These are phyloP conservation scores for Leptopilina clavipes DNA, from an alignment of 1,140 invertebrate genomes.

Conservation along the genomic window DNA sequence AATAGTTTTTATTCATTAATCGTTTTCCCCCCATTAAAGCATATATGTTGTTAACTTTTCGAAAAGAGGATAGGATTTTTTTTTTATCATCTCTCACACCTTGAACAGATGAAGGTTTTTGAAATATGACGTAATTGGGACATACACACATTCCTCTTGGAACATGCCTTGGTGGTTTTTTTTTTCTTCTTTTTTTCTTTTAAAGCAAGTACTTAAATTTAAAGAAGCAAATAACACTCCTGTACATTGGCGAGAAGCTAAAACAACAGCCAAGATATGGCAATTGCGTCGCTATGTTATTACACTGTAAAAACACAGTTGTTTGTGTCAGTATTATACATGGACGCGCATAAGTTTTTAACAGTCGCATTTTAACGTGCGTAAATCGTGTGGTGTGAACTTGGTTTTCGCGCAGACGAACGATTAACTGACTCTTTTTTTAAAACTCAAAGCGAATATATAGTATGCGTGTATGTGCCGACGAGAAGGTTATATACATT, in stretches of 20 bases:
- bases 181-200: background rate
- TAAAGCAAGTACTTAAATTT: background rate
- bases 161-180: background rate
- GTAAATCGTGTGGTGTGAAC: slow-evolving; percentile 51
- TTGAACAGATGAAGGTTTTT: too few relatives aligned
- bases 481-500: background rate
- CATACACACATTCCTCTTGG: too few relatives aligned
- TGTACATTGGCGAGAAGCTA: background rate
- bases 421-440: slow-evolving; percentile 58
- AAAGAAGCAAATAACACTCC: slow-evolving; percentile 15
- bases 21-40: too few relatives aligned
- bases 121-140: too few relatives aligned
- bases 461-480: background rate
- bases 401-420: slow-evolving; percentile 9
- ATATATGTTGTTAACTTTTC: too few relatives aligned
- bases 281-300: slow-evolving; percentile 4
- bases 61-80: too few relatives aligned
- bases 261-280: slow-evolving; percentile 19
- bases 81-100: too few relatives aligned
- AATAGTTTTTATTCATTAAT: too few relatives aligned
- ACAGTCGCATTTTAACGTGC: slow-evolving; percentile 44
- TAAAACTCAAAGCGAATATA: background rate
- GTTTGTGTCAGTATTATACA: background rate
- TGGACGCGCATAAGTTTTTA: slow-evolving; percentile 8
- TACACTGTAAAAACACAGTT: slow-evolving; percentile 7